Conservation (phyloP, 2,113 vertebrate species). For the Grantiella picta region DNA sequence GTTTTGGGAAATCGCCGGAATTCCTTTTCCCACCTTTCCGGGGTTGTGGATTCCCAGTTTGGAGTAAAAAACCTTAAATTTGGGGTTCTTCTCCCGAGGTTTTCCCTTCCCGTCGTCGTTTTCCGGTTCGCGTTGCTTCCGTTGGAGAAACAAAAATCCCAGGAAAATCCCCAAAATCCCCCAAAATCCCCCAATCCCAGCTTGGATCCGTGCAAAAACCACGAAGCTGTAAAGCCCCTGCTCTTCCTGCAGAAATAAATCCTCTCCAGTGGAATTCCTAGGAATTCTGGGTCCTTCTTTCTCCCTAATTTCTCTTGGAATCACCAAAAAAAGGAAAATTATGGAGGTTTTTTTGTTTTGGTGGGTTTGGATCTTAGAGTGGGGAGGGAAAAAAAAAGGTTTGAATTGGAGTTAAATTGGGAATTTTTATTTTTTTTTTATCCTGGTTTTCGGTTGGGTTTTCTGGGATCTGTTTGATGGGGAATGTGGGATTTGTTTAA, state of each 20-base stretch:
- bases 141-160: background rate
- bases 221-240: background rate
- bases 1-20: background rate
- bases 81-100: background rate
- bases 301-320: no score
- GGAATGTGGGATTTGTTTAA: no score
- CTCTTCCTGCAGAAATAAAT: background rate
- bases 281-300: background rate
- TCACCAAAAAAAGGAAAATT: no score
- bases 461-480: no score
- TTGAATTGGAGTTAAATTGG: background rate
- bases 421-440: no score
- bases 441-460: no score
- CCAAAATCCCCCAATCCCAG: background rate
- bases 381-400: no score
- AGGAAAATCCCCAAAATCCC: background rate
- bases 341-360: no score
- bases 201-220: background rate
- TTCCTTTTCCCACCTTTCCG: rapidly evolving
- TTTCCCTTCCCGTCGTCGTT: background rate
- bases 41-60: background rate
- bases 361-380: background rate
- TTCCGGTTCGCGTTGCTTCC: background rate
- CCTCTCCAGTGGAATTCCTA: background rate
- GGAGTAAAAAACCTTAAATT: background rate